Percentiles rank a stretch among this genome's conserved stretches.
Conservation (phyloP, 2,888 invertebrate species). For the Gymnoscelis rufifasciata region DNA sequence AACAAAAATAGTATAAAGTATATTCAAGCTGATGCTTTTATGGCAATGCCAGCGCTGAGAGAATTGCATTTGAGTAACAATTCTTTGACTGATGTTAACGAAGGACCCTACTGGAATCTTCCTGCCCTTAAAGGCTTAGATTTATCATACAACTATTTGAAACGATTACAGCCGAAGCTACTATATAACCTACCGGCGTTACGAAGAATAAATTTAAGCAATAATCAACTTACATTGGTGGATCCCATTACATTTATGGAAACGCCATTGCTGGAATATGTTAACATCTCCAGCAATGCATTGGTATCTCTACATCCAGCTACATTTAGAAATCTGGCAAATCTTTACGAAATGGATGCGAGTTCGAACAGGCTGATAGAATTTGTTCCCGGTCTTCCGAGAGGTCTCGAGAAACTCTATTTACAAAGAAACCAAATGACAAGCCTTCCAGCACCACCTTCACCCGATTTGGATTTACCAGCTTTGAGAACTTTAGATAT, state of each 20-base stretch:
- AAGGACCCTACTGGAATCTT: slow-evolving; percentile 90
- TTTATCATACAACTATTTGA: slow-evolving; percentile 86
- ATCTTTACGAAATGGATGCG: slow-evolving; percentile 88
- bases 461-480: slow-evolving; percentile 85
- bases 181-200: slow-evolving; percentile 86
- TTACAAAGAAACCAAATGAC: slow-evolving; percentile 85
- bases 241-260: slow-evolving; percentile 86
- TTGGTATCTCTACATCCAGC: slow-evolving; percentile 85
- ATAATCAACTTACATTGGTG: slow-evolving; percentile 83
- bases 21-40: slow-evolving; percentile 88
- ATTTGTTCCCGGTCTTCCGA: slow-evolving; percentile 87
- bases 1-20: slow-evolving; percentile 87
- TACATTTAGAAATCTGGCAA: slow-evolving; percentile 85
- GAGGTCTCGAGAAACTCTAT: slow-evolving; percentile 86
- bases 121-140: slow-evolving; percentile 91
- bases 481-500: slow-evolving; percentile 86
- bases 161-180: slow-evolving; percentile 84
- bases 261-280: slow-evolving; percentile 85
- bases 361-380: slow-evolving; percentile 85
- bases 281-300: slow-evolving; percentile 88
- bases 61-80: slow-evolving; percentile 91
- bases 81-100: slow-evolving; percentile 85
- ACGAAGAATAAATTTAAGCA: slow-evolving; percentile 86
- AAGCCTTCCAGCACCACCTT: slow-evolving; percentile 81
- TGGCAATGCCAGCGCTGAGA: slow-evolving; percentile 89